Evolutionary conservation across 1,140 invertebrate genomes (phyloP), one percentile per base, ranked within the genome.

Genomic region (Telenomus remus): DNA sequence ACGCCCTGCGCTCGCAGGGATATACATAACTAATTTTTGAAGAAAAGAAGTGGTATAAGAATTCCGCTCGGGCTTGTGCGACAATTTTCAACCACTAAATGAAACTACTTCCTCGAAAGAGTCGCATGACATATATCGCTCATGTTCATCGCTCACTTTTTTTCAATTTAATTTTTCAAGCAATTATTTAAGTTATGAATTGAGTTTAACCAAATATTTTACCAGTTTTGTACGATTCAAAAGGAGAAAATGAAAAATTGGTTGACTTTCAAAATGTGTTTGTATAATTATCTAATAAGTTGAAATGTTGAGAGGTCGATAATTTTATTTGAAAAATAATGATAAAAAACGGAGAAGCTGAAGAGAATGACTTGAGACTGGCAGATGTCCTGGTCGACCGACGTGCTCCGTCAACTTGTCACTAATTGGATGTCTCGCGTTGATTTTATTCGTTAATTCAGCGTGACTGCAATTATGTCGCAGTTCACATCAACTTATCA

Each of bases 351-450:
- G 34, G 12, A 10, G 57, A 10, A 27, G 50, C 49, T 43, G 60
- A 11, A 55, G 19, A 65, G 54, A 50, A 75, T 76, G 56, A 71
- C 44, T 79, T 13, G 55, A 43, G 76, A 74, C 66, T 73, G 74
- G 70, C 78, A 84, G 81, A 81, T 79, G 82, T 78, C 79, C 69
- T 76, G 55, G 53, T 72, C 44, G 80, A 76, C 78, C 79, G 76
- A 77, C 81, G 79, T 80, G 55, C 33, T 80, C 79, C 80, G 69
- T 79, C 79, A 79, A 82, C 79, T 80, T 80, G 65, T 55, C 68
- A 72, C 78, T 83, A 82, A 85, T 86, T 85, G 80, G 83, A 81
- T 80, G 71, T 72, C 66, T 65, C 61, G 53, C 55, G 37, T 66
- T 56, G 69, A 65, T 77, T 78, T 74, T 50, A 71, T 73, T 55